Base-by-base conservation (phyloP, 2,113 vertebrate genomes). In the Carollia perspicillata region DNA sequence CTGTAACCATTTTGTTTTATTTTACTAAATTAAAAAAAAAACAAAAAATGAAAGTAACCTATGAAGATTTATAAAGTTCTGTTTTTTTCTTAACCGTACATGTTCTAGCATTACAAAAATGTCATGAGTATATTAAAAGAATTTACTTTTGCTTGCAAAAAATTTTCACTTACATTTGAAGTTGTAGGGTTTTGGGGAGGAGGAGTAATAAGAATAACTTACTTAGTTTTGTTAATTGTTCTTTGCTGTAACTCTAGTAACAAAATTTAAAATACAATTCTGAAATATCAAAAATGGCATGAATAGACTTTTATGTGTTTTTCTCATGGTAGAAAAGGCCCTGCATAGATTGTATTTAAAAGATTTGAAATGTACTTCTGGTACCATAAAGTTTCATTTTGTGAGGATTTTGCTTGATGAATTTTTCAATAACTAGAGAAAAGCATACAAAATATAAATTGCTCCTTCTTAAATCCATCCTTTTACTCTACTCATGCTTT, bases 21-120 rank as follows among this genome's bases (percentile, higher is more conserved):
- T 88, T 51, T 40, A 37, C 79, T 75, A 30, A 75, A 90, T 74
- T 63, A n/a, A n/a, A 33, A 37, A 94, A 89, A 53, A 95, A 93
- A 65, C 44, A 53, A 75, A 40, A 89, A 77, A 80, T 55, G 93
- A 90, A 72, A 8, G 0, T 69, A 53, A 85, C 3, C 8, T 72
- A 17, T 53, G 90, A 72, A 68, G 40, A 26, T 74, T 16, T 51
- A 66, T 33, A 16, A 58, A 65, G 23, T 40, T 71, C n/a, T 77
- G 2, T 55, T 77, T 84, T 10, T 35, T 42, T 55, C n/a, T 80
- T 22, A 51, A 83, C 20, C 17, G 6, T 49, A 3, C 4, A 0
- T 68, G 14, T 92, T 85, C 58, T 94, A 30, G 33, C 35, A 5
- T 84, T 55, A 35, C 17, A 37, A 53, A 65, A 63, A 28, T 42